Percentiles rank a stretch among this genome's conserved stretches.
These are phyloP conservation scores for Luperina testacea DNA, from an alignment of 2,888 invertebrate species.

Conservation along the genomic window DNA sequence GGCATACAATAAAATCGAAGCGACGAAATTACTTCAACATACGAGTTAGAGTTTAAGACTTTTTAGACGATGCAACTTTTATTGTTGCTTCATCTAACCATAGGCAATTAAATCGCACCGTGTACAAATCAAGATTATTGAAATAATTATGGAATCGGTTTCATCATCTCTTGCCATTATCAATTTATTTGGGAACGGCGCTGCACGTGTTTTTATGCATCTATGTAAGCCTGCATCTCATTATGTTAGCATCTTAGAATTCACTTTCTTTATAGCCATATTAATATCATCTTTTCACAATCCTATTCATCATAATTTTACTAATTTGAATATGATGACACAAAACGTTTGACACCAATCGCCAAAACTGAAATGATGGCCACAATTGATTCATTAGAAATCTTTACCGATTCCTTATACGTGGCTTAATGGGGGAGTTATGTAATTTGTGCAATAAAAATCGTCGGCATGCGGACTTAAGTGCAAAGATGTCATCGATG, in stretches of 20 bases:
- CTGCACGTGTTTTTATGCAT: background rate
- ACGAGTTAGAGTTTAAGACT: no score
- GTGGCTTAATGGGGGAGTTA: slow-evolving; percentile 51
- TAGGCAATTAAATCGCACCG: background rate
- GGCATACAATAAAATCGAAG: no score
- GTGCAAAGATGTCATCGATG: slow-evolving; percentile 55
- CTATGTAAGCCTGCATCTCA: background rate
- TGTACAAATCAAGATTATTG: background rate
- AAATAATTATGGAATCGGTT: background rate
- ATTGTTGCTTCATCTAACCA: background rate
- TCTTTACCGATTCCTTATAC: slow-evolving; percentile 56
- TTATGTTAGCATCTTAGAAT: background rate
- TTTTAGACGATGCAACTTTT: no score
- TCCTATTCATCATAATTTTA: background rate
- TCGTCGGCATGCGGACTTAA: slow-evolving; percentile 31
- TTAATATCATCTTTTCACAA: slow-evolving; percentile 1
- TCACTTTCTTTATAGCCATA: background rate
- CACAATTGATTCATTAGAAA: slow-evolving; percentile 45
- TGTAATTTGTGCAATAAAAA: slow-evolving; percentile 53
- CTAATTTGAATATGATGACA: slow-evolving; percentile 29
- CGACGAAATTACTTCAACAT: no score
- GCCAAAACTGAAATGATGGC: slow-evolving; percentile 54
- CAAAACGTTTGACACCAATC: slow-evolving; percentile 65
- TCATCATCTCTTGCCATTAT: background rate
- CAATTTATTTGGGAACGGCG: background rate